These are phyloP conservation scores for Porites rus DNA, from an alignment of 92 coral and sea anemone species.

Conservation along the genomic window DNA sequence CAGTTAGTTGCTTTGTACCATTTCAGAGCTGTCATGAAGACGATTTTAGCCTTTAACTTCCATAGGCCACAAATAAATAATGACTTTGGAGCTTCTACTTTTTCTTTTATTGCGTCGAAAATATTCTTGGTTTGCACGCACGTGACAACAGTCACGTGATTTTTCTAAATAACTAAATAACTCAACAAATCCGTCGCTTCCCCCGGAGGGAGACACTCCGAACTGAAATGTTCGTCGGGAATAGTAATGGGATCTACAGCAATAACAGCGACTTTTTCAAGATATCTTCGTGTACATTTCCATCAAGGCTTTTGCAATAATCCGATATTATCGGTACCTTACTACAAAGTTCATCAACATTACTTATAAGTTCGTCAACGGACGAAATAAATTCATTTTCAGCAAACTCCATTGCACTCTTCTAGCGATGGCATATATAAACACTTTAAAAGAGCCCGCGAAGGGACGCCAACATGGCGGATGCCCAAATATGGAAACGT, in stretches of 20 bases:
- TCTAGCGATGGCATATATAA: not conserved
- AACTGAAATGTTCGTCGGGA: not conserved
- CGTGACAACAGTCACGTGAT: no score
- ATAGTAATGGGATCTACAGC: conserved; percentile 28
- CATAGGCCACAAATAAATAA: no score
- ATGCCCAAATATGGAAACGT: not conserved
- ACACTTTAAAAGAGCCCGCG: not conserved
- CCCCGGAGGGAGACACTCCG: not conserved
- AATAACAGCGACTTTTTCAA: conserved; percentile 1
- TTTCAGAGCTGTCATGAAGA: no score
- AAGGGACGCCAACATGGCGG: conserved; percentile 4
- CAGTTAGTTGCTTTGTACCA: no score
- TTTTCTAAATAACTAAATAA: no score
- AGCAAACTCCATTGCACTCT: not conserved
- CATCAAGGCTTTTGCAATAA: not conserved
- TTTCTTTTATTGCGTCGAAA: no score
- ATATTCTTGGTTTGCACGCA: no score
- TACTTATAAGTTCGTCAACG: not conserved
- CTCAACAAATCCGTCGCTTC: not conserved
- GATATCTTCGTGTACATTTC: conserved; percentile 19
- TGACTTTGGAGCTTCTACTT: no score
- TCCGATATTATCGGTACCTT: not conserved
- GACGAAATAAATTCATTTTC: not conserved
- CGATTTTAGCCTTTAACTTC: no score
- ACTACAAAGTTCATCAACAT: not conserved